These are phyloP conservation scores for Lasaia peninsularis DNA, from an alignment of 1,140 invertebrate species.

Conservation along the genomic window DNA sequence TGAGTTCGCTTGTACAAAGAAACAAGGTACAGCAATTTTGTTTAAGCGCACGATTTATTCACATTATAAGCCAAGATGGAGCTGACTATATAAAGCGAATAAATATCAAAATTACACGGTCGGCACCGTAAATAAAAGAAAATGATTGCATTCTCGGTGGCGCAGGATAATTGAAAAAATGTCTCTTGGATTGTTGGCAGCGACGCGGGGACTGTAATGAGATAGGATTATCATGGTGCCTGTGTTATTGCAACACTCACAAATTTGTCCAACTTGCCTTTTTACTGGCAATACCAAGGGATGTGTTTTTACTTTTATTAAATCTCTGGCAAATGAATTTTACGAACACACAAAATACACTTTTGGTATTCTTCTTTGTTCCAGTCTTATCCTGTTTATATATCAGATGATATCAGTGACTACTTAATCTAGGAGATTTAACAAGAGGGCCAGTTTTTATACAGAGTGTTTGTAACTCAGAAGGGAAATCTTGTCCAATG, in stretches of 20 bases:
- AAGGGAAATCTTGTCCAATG: no score
- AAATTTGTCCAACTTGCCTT: constrained; percentile 14
- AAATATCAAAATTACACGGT: constrained; percentile 47
- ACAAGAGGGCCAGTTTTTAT: no score
- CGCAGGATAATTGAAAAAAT: constrained; percentile 58
- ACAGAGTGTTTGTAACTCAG: no score
- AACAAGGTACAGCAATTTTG: constrained; percentile 18
- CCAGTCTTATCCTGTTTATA: no score
- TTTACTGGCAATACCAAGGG: background rate
- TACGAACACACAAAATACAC: no score
- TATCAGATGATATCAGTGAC: no score
- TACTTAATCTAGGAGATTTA: no score
- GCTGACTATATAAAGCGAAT: constrained; percentile 31
- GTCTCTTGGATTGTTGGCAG: constrained; percentile 40
- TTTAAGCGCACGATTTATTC: constrained; percentile 29
- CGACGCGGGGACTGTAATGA: constrained; percentile 38
- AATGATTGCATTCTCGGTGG: constrained; percentile 49
- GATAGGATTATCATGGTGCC: constrained; percentile 38
- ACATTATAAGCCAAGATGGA: constrained; percentile 21
- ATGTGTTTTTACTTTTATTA: no score
- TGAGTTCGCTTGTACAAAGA: background rate
- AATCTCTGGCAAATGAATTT: no score
- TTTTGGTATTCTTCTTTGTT: no score
- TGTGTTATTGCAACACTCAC: constrained; percentile 29
- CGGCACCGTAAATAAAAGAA: constrained; percentile 51